A percentile compares a stretch with the other conserved stretches of the same genome.
Conservation (phyloP, 2,888 invertebrate genomes). For the Temnothorax unifasciatus region DNA sequence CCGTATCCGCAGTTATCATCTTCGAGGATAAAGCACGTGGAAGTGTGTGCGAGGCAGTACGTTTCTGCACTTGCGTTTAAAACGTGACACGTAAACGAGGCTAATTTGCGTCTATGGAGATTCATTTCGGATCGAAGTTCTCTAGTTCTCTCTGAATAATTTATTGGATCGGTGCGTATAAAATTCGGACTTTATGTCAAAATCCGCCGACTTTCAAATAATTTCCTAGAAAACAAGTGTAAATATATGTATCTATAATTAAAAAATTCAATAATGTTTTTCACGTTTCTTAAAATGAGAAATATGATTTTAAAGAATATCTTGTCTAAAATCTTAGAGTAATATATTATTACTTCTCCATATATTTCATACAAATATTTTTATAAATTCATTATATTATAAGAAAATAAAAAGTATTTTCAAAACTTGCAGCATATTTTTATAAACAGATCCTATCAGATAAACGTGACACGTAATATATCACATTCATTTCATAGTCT, state of each 20-base stretch:
- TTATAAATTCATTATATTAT: not conserved
- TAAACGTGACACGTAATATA: not conserved
- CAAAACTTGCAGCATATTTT: not conserved
- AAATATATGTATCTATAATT: not conserved
- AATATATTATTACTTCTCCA: no score
- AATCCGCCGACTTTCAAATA: not conserved
- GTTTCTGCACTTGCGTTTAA: conserved; percentile 2
- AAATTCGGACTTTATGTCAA: not conserved
- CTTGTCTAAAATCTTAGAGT: no score
- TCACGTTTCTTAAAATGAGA: not conserved
- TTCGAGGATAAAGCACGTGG: conserved; percentile 19
- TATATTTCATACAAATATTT: not conserved
- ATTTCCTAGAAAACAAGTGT: not conserved
- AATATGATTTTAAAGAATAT: no score
- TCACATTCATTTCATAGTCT: not conserved
- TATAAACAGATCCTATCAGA: not conserved
- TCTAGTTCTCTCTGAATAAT: not conserved
- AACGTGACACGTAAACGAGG: conserved; percentile 1
- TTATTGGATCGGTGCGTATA: not conserved
- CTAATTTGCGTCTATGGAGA: not conserved
- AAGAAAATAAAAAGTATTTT: not conserved
- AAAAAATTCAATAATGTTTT: not conserved
- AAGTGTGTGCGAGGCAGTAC: conserved; percentile 23
- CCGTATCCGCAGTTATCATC: conserved; percentile 2
- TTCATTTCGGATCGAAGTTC: not conserved